Percentiles rank a stretch among this genome's conserved stretches.
These are phyloP conservation scores for Elachura formosa DNA, from an alignment of 2,113 vertebrate genomes.

Conservation along the genomic window DNA sequence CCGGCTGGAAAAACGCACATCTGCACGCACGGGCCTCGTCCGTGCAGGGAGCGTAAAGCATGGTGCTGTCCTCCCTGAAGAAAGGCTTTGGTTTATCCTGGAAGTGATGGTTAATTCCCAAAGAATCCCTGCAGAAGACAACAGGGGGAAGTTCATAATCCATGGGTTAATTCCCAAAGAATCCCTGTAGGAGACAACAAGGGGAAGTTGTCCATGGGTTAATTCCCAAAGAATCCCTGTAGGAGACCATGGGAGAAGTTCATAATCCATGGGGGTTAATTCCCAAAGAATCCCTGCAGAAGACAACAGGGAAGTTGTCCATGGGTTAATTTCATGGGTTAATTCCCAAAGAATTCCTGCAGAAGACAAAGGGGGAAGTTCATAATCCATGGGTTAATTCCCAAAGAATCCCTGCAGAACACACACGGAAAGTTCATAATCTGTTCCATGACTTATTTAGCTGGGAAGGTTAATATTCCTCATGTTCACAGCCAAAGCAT, in stretches of 20 bases:
- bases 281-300: no score
- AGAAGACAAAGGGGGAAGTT: background rate
- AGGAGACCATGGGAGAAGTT: no score
- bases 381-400: no score
- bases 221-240: no score
- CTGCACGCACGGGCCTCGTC: background rate
- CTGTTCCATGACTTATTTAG: background rate
- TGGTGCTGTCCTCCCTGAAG: background rate
- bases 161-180: background rate
- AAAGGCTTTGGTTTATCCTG: rapidly evolving
- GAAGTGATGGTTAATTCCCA: background rate
- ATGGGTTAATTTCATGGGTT: no score
- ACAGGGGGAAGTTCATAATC: no score
- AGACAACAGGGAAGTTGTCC: no score
- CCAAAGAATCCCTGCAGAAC: background rate
- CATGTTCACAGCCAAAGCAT: background rate
- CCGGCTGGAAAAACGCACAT: no score
- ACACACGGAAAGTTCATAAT: background rate
- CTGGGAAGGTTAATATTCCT: background rate
- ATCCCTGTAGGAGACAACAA: background rate
- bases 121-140: background rate
- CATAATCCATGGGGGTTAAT: no score
- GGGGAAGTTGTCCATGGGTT: background rate
- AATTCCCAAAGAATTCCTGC: background rate
- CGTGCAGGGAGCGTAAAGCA: background rate